Evolutionary conservation across 2,113 vertebrate genomes (phyloP).

Genomic region (Eira barbara): DNA sequence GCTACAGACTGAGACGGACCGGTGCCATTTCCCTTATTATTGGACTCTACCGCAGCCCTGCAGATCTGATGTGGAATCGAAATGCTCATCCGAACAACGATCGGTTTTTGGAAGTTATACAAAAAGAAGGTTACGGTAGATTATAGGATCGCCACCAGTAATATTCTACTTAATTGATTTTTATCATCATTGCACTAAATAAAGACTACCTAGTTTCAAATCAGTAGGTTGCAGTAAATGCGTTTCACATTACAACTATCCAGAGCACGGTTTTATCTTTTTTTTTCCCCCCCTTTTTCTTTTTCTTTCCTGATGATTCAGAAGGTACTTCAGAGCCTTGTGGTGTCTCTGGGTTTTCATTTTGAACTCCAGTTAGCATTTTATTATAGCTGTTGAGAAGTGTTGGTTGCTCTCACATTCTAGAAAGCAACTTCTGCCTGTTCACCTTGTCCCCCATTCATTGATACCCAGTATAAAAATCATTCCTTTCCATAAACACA

Average conservation of each 20-base stretch:
- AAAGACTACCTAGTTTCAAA: neutral
- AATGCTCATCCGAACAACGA: neutral
- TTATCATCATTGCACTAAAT: neutral
- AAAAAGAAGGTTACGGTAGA: neutral
- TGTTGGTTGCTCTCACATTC: neutral
- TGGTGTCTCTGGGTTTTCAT: neutral
- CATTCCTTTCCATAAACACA: neutral
- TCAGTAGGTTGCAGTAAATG: neutral
- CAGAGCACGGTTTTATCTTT: neutral
- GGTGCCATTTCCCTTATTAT: neutral
- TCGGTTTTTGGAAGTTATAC: neutral
- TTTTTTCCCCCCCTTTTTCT: neutral
- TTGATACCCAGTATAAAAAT: neutral
- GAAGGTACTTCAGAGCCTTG: neutral
- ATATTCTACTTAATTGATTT: conserved; percentile 2
- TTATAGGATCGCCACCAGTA: neutral
- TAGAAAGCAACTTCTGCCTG: neutral
- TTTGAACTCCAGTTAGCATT: neutral
- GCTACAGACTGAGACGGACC: neutral
- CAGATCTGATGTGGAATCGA: neutral
- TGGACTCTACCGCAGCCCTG: neutral
- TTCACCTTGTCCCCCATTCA: neutral
- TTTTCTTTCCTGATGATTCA: neutral
- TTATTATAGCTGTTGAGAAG: neutral
- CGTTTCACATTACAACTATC: neutral